Base-by-base conservation (phyloP, 2,888 invertebrate species). In the Serrognathus titanus region DNA sequence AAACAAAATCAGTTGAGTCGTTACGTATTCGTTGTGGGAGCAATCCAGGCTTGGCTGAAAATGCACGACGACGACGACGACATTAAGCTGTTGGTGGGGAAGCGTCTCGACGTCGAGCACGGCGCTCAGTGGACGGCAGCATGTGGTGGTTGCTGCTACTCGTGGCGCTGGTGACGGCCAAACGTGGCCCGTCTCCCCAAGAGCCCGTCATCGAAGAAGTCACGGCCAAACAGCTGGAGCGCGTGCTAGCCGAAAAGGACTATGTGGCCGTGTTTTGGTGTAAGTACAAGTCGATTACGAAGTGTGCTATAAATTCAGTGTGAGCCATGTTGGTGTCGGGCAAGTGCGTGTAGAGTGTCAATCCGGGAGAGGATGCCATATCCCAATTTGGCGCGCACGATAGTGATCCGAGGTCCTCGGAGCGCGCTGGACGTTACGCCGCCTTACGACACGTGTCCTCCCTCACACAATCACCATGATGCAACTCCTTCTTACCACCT, bases 181-280 rank as follows among this genome's bases (percentile, higher is more conserved):
- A 72, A 67, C 75, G 75, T 65, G 71, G 74, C 65, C 71, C 75
- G 66, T 64, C 75, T 73, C 67, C 75, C 78, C 74, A 81, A 80
- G 79, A 80, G 69, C 78, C 92, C 78, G 88, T 90, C 81, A 94
- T 94, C 83, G 93, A 94, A 82, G 93, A 94, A 83, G 92, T 94
- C 82, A 92, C 90, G 80, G 88, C 91, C 78, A 94, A 93, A 81
- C 92, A 93, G 81, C 86, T 94, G 82, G 94, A 93, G 78, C 87
- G 90, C 78, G 85, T 93, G 72, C 85, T 94, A 78, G 86, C 88
- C 79, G 92, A 92, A 71, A 92, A 93, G 86, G 93, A 93, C 82
- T 93, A 90, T 84, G 92, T 94, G 79, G 94, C 94, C 78, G 94
- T 94, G 81, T 94, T 90, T 82, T 94, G 94, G 92, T 94, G 94